Base-by-base conservation (phyloP, 2,888 invertebrate species). In the Cistogaster globosa region DNA sequence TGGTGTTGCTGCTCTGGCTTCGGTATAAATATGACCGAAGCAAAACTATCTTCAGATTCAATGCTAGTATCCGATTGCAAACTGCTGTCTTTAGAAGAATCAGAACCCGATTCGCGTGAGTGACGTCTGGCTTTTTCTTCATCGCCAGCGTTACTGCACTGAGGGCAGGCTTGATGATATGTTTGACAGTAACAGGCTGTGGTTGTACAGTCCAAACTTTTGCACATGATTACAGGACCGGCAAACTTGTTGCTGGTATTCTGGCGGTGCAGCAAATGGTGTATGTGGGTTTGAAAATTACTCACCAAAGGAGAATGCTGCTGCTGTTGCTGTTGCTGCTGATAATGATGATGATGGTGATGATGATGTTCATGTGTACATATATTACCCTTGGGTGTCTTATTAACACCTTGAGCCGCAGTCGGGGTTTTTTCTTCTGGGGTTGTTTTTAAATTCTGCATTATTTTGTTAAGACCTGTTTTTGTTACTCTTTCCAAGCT, bases 1-100 rank as follows among this genome's bases (percentile, higher is more conserved):
- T 91, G 91, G 45, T 92, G 91, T 65, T 91, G 90, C 82, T 91
- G 90, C 81, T 96, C 96, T 68, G 96, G 95, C 93, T 97, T 97
- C 77, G 97, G 97, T 89, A 97, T 96, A 91, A 96, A 97, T 90
- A 98, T 98, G 62, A 98, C 98, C 86, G 97, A 97, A 80, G 97
- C 97, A 90, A 98, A 97, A 92, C 97, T 97, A 90, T 98, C 98
- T 92, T 98, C 98, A 0, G 97, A 97, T 92, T 98, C 98, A 48
- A 98, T 97, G 93, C 97, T 97, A 1, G 98, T 98, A 90, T 98
- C 98, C 91, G 97, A 97, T 92, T 98, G 98, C 82, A 98, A 94
- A 91, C 97, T 97, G 91, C 97, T 96, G 89, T 97, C 97, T 92
- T 97, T 97, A 2, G 97, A 97, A 8, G 97, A 97, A 90, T 97